phyloP scores from a whole-genome alignment of 2,888 invertebrate species.

The Cantharis flavilabris region DNA sequence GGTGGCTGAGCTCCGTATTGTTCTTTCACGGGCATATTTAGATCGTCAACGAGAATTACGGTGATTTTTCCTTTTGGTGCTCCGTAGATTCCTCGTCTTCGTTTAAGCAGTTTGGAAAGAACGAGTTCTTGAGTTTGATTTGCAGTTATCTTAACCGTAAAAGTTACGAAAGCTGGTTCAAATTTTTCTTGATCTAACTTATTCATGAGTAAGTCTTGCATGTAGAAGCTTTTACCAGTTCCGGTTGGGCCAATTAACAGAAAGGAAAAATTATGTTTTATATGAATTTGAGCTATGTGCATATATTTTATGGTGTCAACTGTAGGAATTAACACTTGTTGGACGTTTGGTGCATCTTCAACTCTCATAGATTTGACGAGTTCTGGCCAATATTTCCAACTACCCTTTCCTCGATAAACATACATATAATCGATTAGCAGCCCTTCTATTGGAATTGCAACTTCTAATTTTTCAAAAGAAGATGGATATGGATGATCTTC shows the following conservation, averaged over 20 bases:
- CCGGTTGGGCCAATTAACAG: constrained; percentile 83
- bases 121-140: constrained; percentile 82
- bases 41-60: constrained; percentile 84
- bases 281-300: constrained; percentile 73
- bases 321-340: constrained; percentile 80
- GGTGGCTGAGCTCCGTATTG: constrained; percentile 84
- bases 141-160: constrained; percentile 81
- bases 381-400: constrained; percentile 88
- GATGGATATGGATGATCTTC: constrained; percentile 61
- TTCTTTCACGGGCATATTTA: constrained; percentile 86
- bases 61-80: constrained; percentile 73
- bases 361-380: constrained; percentile 67
- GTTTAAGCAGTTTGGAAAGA: constrained; percentile 70
- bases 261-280: constrained; percentile 68
- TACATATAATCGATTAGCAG: constrained; percentile 82
- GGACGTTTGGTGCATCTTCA: constrained; percentile 67
- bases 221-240: constrained; percentile 84
- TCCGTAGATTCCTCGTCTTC: constrained; percentile 75
- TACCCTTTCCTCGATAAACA: constrained; percentile 75
- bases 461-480: constrained; percentile 69
- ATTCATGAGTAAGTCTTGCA: constrained; percentile 72
- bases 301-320: constrained; percentile 83
- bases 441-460: constrained; percentile 77
- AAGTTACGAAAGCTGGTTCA: constrained; percentile 78
- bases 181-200: constrained; percentile 70